Evolutionary conservation across 2,888 invertebrate genomes (phyloP).

Genomic region (Galerucella calmariensis): DNA sequence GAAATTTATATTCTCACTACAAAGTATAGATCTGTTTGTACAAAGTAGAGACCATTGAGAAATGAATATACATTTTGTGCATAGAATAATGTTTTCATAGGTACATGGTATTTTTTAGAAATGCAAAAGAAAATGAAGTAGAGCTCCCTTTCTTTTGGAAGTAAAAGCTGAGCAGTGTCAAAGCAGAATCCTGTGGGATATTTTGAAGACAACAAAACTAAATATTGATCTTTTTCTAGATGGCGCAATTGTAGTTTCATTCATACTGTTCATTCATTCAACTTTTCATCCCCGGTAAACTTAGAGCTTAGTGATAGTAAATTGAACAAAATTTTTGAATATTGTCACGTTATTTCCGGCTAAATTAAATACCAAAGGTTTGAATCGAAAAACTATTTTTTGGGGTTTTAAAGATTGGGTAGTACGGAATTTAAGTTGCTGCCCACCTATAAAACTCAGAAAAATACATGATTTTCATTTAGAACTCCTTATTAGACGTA

Average conservation of each 20-base stretch:
- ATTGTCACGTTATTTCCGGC: background rate
- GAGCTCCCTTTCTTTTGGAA: background rate
- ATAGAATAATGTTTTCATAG: background rate
- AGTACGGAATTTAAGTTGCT: slow-evolving; percentile 41
- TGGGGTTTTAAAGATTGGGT: slow-evolving; percentile 48
- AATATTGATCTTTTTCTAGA: slow-evolving; percentile 15
- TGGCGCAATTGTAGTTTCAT: slow-evolving; percentile 27
- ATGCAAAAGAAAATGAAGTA: no score
- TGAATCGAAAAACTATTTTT: slow-evolving; percentile 31
- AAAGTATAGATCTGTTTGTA: no score
- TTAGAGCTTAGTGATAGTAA: slow-evolving; percentile 13
- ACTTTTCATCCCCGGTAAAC: slow-evolving; percentile 22
- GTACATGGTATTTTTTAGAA: background rate
- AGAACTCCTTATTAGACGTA: slow-evolving; percentile 7
- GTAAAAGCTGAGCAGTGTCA: background rate
- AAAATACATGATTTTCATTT: slow-evolving; percentile 30
- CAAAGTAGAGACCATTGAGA: no score
- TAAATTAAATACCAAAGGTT: background rate
- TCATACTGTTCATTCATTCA: slow-evolving; percentile 30
- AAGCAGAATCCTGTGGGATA: background rate
- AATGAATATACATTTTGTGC: background rate
- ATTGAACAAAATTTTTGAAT: slow-evolving; percentile 11
- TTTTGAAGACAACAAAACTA: background rate
- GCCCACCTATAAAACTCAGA: slow-evolving; percentile 48
- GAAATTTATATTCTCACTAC: no score